These are phyloP conservation scores for Elymnias hypermnestra DNA, from an alignment of 1,140 invertebrate genomes.

Conservation along the genomic window DNA sequence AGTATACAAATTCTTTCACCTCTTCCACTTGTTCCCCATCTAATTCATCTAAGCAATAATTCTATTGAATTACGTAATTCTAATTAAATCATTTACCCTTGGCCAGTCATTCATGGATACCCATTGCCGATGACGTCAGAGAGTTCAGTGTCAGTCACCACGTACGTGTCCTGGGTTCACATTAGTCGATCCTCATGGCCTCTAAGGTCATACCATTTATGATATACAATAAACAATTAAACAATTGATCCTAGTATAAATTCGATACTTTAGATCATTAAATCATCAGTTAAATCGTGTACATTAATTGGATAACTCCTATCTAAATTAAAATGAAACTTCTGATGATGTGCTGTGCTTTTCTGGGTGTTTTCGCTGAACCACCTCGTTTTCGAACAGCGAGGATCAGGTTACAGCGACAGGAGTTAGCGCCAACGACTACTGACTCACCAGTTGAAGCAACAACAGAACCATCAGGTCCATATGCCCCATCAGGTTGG, in stretches of 20 bases:
- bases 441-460: too few species aligned
- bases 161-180: constrained; percentile 31
- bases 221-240: constrained; percentile 64
- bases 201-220: constrained; percentile 48
- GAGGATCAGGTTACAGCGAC: constrained; percentile 59
- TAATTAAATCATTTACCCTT: neutral
- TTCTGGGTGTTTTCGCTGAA: constrained; percentile 42
- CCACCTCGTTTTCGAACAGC: constrained; percentile 58
- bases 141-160: constrained; percentile 40
- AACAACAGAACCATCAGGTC: constrained; percentile 33
- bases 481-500: constrained; percentile 63
- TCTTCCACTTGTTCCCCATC: too few species aligned
- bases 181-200: constrained; percentile 30
- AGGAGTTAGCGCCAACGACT: constrained; percentile 52
- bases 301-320: constrained; percentile 1
- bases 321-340: constrained; percentile 44
- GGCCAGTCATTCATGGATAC: constrained; percentile 2
- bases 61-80: neutral
- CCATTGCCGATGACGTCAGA: constrained; percentile 36
- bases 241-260: constrained; percentile 44
- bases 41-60: too few species aligned
- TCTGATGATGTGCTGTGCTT: constrained; percentile 33
- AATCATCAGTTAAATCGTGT: constrained; percentile 14
- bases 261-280: constrained; percentile 10
- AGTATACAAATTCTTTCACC: too few species aligned